Base-by-base conservation (phyloP, 1,140 invertebrate species). In the Conopomorpha cramerella region DNA sequence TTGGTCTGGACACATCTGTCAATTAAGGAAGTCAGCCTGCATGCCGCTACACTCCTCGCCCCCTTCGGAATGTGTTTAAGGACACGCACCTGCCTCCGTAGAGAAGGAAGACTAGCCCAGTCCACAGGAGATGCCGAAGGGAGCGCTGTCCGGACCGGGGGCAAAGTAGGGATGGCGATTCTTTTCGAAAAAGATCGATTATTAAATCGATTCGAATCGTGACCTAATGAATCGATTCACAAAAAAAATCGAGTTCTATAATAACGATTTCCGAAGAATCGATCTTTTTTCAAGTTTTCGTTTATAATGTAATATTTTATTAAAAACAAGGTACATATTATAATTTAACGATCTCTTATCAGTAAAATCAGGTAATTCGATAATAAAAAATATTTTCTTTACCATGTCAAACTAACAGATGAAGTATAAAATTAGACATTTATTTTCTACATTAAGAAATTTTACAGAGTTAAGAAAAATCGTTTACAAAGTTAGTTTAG, bases 221-320 rank as follows among this genome's bases (percentile, higher is more conserved):
- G 23, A 25, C 23, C 23, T 25, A 25, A 25, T 25, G 23, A 25
- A 25, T 25, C 23, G 23, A 25, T 25, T 25, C 23, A 25, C 23
- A 25, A 25, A 25, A 25, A 25, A 25, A n/a, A n/a, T 25, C 23
- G 23, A 25, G 23, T 6, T 25, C 23, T 25, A 25, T 25, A 25
- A 25, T 6, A 25, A 7, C 23, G 23, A 25, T 25, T 25, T 25
- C 23, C 23, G 23, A 25, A 25, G n/a, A 25, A 25, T 25, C 23
- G 23, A 25, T 25, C 23, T 25, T 25, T 25, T 25, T 25, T 25
- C 23, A 25, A 25, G 23, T 25, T 25, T 25, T 25, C 23, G 23
- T 25, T 25, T 25, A n/a, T 25, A 25, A 25, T 25, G 23, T 25
- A 25, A 25, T 25, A 25, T 25, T 25, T 25, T 25, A 25, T 25